Percentiles rank a stretch among this genome's conserved stretches.
These are phyloP conservation scores for Tribolium castaneum DNA, from an alignment of 1,140 invertebrate species.

Conservation along the genomic window DNA sequence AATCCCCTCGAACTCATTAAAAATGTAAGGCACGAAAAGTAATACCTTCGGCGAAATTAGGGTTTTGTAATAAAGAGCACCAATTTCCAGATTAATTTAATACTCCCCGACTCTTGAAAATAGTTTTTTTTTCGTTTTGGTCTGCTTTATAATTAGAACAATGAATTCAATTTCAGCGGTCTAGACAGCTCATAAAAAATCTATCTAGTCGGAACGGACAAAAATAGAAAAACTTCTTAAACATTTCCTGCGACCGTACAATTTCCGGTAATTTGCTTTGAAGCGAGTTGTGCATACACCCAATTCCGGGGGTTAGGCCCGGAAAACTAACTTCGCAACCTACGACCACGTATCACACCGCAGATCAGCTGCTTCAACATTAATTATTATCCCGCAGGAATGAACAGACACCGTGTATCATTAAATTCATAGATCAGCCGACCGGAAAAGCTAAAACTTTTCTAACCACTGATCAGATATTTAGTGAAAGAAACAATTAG, in stretches of 20 bases:
- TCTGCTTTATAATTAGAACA: background rate
- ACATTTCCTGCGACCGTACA: background rate
- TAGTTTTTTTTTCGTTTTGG: background rate
- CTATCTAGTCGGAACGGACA: background rate
- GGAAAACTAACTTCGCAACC: constrained; percentile 11
- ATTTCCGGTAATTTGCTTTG: constrained; percentile 18
- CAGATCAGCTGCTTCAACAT: constrained; percentile 18
- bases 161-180: constrained; percentile 26
- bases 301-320: background rate
- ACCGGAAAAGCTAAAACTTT: constrained; percentile 14
- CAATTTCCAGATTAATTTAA: constrained; percentile 1
- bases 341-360: background rate
- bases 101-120: background rate
- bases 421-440: background rate
- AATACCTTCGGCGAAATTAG: background rate
- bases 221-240: background rate
- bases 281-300: background rate
- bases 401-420: background rate
- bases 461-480: background rate
- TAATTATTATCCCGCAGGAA: constrained; percentile 17
- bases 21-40: constrained; percentile 22
- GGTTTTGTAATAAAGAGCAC: background rate
- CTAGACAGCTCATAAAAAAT: constrained; percentile 26
- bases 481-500: background rate
- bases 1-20: constrained; percentile 8